Evolutionary conservation across 2,797 vertebrate genomes (phyloP).

Genomic region (Dipus sagitta): DNA sequence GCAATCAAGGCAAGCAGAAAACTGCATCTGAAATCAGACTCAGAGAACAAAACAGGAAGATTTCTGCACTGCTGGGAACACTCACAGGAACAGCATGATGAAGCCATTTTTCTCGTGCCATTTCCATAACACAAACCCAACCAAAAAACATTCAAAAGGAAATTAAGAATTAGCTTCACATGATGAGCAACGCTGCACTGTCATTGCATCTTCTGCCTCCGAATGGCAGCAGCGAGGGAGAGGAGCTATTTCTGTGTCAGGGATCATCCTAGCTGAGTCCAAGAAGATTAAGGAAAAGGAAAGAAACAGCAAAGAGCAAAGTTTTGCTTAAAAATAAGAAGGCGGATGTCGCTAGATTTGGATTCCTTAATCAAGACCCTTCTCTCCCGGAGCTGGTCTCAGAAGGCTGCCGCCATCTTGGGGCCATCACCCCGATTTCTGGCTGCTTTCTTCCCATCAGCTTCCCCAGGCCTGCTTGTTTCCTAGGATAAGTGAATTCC

Average conservation of each 20-base stretch:
- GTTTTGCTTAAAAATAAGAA: not conserved
- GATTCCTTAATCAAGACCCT: not conserved
- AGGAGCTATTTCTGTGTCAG: not conserved
- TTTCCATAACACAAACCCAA: slow-evolving; percentile 44
- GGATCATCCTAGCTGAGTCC: slow-evolving; percentile 9
- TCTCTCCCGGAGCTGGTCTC: not conserved
- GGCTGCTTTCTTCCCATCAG: not conserved
- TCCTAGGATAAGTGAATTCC: not conserved
- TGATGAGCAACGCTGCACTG: not conserved
- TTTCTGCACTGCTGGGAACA: slow-evolving; percentile 22
- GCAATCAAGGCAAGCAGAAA: slow-evolving; percentile 62
- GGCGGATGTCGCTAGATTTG: not conserved
- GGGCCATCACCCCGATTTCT: fast-evolving
- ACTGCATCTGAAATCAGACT: not conserved
- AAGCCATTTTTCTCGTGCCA: slow-evolving; percentile 61
- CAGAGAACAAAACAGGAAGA: slow-evolving; percentile 53
- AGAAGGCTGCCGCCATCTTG: too few relatives aligned
- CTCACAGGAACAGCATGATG: slow-evolving; percentile 19
- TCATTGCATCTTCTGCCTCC: slow-evolving; percentile 52
- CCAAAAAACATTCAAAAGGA: not conserved
- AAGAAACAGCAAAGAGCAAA: not conserved
- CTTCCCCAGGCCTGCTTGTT: not conserved
- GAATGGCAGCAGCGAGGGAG: slow-evolving; percentile 33
- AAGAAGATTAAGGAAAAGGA: not conserved
- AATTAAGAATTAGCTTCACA: slow-evolving; percentile 57